Evolutionary conservation across 2,113 vertebrate genomes (phyloP).

Genomic region (Scortum barcoo): DNA sequence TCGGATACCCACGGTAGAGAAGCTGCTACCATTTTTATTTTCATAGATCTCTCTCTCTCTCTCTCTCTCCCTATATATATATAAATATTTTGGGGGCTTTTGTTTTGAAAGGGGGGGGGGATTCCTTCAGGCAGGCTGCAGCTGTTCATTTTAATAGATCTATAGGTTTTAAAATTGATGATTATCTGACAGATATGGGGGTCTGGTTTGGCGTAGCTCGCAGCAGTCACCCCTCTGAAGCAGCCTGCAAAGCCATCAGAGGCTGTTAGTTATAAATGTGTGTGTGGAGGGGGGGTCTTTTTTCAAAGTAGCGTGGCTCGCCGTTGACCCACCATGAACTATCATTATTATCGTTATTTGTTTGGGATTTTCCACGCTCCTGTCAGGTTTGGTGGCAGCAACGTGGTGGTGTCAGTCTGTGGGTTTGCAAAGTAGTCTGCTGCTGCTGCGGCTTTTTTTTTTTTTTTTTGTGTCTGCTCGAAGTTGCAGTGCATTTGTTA

Average conservation of each 20-base stretch:
- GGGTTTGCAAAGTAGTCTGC: slow-evolving; percentile 28
- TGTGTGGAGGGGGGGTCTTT: slow-evolving; percentile 9
- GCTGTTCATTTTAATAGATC: too few relatives aligned
- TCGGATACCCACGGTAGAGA: slow-evolving; percentile 38
- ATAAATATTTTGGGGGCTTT: too few relatives aligned
- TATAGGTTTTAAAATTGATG: too few relatives aligned
- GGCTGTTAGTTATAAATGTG: slow-evolving; percentile 40
- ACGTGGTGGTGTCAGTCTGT: slow-evolving; percentile 33
- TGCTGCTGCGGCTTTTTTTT: slow-evolving; percentile 42
- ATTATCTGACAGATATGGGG: slow-evolving; percentile 65
- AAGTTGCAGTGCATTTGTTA: slow-evolving; percentile 58
- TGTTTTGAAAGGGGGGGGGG: slow-evolving; percentile 51
- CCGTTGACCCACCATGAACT: slow-evolving; percentile 56
- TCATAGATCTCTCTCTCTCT: too few relatives aligned
- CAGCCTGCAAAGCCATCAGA: slow-evolving; percentile 52
- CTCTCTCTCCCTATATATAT: too few relatives aligned
- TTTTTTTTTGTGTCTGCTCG: too few relatives aligned
- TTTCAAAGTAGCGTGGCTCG: slow-evolving; percentile 44
- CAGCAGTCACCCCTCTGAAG: slow-evolving; percentile 37
- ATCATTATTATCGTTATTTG: too few relatives aligned
- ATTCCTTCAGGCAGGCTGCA: slow-evolving; percentile 54
- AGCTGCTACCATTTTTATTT: not conserved
- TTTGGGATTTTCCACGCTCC: slow-evolving; percentile 43
- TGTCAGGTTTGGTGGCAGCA: slow-evolving; percentile 23
- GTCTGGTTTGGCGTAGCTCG: slow-evolving; percentile 27